Evolutionary conservation across 92 coral and sea anemone species (phyloP), one percentile per base, ranked within the genome.

Genomic region (Palythoa grandis): DNA sequence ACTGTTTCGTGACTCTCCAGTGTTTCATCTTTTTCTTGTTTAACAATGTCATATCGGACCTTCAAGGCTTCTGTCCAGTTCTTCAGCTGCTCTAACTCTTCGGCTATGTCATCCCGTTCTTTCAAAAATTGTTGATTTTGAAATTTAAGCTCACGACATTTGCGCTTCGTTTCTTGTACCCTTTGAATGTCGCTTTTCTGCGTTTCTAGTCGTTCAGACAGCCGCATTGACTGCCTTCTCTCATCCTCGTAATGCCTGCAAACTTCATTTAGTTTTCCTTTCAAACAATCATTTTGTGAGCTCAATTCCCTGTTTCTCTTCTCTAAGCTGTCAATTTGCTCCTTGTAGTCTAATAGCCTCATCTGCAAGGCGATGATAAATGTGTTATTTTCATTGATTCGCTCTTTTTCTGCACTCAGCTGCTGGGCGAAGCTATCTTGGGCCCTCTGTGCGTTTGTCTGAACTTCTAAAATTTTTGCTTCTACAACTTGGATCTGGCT

Each of bases 291-390:
- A 29, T 90, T 88, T 76, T 95, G 88, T 2, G 79, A 53, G 47
- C 70, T 75, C 23, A 89, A 74, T 10, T 92, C 94, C 12, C 89
- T 90, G 7, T 93, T 79, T 72, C 88, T 93, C 54, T 86, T 88
- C 74, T 86, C 93, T 82, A 95, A 40, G 70, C 85, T 84, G 57
- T 90, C 98, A 14, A 91, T 90, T 79, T 93, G 92, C 77, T 96
- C 99, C 84, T 96, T 93, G 47, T 95, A 86, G 39, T 96, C 82
- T 2, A 96, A 91, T 29, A 96, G 88, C 79, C 92, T 95, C 99
- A 96, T 96, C 82, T 96, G 99, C 22, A 96, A 90, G 3, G 98
- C 97, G 35, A 96, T 95, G 22, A 96, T 96, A 77, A 91, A 96
- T 16, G 95, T 92, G 50, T 95, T 95, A 22, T 98, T 87, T 74